Base-by-base conservation (phyloP, 2,888 invertebrate species). In the Orchesella flavescens region DNA sequence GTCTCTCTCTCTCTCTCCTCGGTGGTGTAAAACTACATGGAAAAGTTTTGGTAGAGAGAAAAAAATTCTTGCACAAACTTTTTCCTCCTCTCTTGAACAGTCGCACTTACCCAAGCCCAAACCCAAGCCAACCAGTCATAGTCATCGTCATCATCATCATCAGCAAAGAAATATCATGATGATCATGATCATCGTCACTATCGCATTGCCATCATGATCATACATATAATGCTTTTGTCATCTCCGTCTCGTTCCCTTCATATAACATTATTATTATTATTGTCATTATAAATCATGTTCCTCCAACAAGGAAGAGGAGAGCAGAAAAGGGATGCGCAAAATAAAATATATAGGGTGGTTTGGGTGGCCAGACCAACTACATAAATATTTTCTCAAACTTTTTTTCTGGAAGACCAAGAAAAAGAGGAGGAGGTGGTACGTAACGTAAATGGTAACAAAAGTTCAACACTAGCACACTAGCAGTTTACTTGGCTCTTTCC, bases 211-310 rank as follows among this genome's bases (percentile, higher is more conserved):
- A 34, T 68, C n/a, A 19, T 34, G 61, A 19, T 73, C n/a, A 21
- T 66, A 44, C n/a, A 10, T 77, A 55, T 12, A 12, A 53, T 65
- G 12, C 74, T n/a, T 57, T 61, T 71, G 46, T 78, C 78, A 13
- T 79, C n/a, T n/a, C n/a, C n/a, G n/a, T n/a, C n/a, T n/a, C 72
- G 13, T 68, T 21, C n/a, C n/a, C n/a, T n/a, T 43, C 23, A 19
- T 4, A 53, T 44, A 68, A 44, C 73, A 74, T 77, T 69, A 55
- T 69, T 59, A 46, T 73, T 69, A n/a, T 73, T 80, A 75, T 81
- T 75, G 75, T 81, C 69, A 75, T 81, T 81, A 75, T 81, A 81
- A 81, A 81, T 81, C 81, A 81, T 71, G 49, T 43, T 72, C 7
- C 21, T 19, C 68, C 9, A 12, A 44, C 44, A 44, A 44, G 49